These are phyloP conservation scores for Tringa solitaria DNA, from an alignment of 2,113 vertebrate genomes.

Conservation along the genomic window DNA sequence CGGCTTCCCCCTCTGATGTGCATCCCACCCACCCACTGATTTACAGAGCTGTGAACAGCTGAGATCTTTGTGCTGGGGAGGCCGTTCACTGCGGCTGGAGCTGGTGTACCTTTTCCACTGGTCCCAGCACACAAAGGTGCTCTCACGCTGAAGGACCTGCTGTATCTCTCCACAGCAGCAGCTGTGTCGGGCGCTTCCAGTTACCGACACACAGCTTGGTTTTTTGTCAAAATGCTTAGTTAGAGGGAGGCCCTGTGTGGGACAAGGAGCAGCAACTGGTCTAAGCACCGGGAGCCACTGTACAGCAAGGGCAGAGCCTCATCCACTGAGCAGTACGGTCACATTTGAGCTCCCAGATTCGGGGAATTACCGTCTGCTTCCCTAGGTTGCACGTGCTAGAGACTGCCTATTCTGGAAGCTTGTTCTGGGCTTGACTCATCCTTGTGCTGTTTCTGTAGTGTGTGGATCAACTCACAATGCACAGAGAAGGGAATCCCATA, in stretches of 20 bases:
- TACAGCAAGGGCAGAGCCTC: not conserved
- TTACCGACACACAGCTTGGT: not conserved
- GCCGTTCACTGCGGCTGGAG: accelerated
- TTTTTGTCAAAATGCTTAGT: not conserved
- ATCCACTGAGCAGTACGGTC: not conserved
- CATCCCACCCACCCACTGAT: not conserved
- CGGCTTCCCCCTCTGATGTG: not conserved
- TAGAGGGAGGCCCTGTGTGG: not conserved
- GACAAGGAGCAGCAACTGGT: not conserved
- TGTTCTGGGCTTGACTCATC: not conserved
- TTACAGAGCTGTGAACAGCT: not conserved
- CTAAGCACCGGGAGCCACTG: not conserved
- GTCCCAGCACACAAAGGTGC: not conserved
- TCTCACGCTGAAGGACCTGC: not conserved
- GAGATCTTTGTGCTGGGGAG: not conserved
- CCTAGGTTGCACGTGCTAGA: not conserved
- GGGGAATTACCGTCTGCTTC: not conserved
- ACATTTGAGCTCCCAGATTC: not conserved
- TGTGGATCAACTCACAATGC: not conserved
- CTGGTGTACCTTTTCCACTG: accelerated
- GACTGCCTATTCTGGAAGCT: not conserved
- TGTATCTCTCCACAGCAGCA: not conserved
- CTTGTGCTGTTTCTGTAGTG: not conserved
- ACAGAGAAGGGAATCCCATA: not conserved
- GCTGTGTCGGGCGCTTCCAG: not conserved